Base-by-base conservation (phyloP, 2,113 vertebrate genomes). In the Rhinogobius similis region DNA sequence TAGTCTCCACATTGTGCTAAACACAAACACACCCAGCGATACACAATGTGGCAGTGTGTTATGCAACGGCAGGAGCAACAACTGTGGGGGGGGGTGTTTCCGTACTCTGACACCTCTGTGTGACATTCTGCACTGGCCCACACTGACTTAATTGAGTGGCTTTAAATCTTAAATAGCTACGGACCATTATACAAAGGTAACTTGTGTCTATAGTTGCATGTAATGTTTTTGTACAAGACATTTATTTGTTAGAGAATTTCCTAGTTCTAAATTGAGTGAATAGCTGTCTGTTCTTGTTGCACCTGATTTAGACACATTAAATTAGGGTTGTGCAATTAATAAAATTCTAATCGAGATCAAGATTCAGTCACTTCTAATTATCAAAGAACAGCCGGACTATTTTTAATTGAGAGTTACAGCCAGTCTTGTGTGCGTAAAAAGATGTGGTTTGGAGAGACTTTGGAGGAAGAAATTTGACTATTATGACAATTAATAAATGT, bases 91-190 rank as follows among this genome's bases (percentile, higher is more conserved):
- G 75, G 73, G 62, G 78, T 84, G 79, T 87, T 87, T 82, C 67
- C 1, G 64, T 78, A 56, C 82, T 77, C 27, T 84, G 76, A 76
- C 71, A 36, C 83, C 70, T 53, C 50, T 50, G 79, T 85, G 87
- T 73, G 75, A 86, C 79, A 86, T 82, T 86, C 76, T 82, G 67
- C 79, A 65, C 56, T 1, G 64, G 29, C 38, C 53, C 74, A 52
- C 41, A 59, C 67, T 26, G 5, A 32, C 67, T 75, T 66, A 56
- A 74, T 58, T 62, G 69, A 62, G 58, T 62, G 44, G 14, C 62
- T 77, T 82, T 58, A 29, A 58, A 58, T 58, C 55, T 58, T 58
- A 29, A 58, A 29, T 58, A 9, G 55, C 14, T 14, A 13, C 20
- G 55, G 23, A 29, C 5, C 18, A 20, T 58, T 9, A 29, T 58